phyloP scores from a whole-genome alignment of 2,797 vertebrate genomes.

The Phrynocephalus vlangalii region DNA sequence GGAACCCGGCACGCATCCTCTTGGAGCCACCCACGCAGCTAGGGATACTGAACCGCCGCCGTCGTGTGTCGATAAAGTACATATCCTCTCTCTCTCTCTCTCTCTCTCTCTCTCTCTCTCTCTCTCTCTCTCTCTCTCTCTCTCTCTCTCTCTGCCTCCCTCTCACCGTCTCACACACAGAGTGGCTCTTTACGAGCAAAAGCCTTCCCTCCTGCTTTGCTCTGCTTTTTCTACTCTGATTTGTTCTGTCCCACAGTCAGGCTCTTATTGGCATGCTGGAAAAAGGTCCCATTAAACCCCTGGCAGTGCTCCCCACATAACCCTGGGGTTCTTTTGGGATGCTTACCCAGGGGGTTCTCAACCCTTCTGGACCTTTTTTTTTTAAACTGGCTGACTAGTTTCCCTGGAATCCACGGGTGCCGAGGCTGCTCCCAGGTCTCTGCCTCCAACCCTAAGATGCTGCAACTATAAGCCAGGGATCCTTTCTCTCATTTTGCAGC shows the following conservation, averaged over 20 bases:
- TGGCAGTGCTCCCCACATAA: neutral
- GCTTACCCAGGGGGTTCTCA: neutral
- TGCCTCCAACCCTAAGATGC: neutral
- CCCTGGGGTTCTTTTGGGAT: neutral
- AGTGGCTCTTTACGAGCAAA: constrained; percentile 1
- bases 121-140: neutral
- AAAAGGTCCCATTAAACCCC: neutral
- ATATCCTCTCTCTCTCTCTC: constrained; percentile 39
- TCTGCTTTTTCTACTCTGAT: neutral
- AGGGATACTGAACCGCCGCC: constrained; percentile 67
- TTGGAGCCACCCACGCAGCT: constrained; percentile 66
- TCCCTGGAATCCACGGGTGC: neutral
- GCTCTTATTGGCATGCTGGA: neutral
- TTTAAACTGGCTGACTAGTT: neutral
- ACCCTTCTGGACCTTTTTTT: neutral
- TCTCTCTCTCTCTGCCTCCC: neutral
- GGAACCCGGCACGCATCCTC: constrained; percentile 63
- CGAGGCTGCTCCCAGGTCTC: neutral
- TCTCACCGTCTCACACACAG: neutral
- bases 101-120: constrained; percentile 34
- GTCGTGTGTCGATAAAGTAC: constrained; percentile 71
- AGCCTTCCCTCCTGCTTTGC: neutral
- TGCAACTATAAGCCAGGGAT: too few relatives aligned
- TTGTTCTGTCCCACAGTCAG: neutral
- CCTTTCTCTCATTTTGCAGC: too few relatives aligned